phyloP scores from a whole-genome alignment of 2,113 vertebrate genomes.

The Vidua macroura region DNA sequence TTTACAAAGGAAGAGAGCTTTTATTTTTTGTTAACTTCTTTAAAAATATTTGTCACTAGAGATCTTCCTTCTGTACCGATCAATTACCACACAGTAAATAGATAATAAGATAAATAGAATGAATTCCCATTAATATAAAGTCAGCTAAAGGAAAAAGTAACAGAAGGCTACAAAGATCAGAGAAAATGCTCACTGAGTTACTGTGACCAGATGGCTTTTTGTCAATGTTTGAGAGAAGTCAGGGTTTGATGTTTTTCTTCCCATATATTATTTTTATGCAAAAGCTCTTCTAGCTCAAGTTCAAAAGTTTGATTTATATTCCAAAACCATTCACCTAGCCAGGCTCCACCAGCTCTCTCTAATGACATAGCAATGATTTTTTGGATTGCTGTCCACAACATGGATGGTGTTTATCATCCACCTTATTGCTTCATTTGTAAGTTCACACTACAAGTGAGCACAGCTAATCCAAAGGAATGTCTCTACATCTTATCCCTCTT shows the following conservation, averaged over 20 bases:
- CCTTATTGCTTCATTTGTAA: constrained; percentile 1
- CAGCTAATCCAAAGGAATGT: constrained; percentile 4
- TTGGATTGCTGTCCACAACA: background rate
- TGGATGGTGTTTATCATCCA: background rate
- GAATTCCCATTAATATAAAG: background rate
- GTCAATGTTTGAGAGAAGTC: background rate
- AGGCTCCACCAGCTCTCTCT: constrained; percentile 6
- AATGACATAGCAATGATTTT: background rate
- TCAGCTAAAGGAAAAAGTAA: background rate
- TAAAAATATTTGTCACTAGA: background rate
- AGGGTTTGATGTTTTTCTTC: background rate
- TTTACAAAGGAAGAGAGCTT: background rate
- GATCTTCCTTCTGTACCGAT: background rate
- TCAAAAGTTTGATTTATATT: constrained; percentile 35
- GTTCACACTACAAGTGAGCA: background rate
- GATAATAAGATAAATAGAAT: background rate
- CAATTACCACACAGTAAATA: background rate
- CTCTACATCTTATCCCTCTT: background rate
- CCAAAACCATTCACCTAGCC: background rate
- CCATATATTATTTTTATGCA: background rate
- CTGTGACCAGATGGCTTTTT: background rate
- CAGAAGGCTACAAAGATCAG: background rate
- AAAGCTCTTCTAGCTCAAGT: background rate
- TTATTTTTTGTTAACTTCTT: background rate
- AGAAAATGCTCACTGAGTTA: background rate